Evolutionary conservation across 1,140 invertebrate genomes (phyloP).

Genomic region (Drosophila asahinai): DNA sequence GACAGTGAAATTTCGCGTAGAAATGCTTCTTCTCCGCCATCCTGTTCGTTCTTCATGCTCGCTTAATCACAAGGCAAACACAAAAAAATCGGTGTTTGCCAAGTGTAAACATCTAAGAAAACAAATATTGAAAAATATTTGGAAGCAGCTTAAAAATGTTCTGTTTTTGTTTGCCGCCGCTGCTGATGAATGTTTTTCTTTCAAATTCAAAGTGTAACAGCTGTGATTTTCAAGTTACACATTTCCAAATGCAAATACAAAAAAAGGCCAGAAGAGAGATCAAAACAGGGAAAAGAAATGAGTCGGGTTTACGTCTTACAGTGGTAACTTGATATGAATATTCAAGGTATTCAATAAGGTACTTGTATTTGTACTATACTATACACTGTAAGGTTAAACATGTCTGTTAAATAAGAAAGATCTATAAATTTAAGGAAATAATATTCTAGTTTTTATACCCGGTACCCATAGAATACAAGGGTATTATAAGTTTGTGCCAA

Average conservation of each 20-base stretch:
- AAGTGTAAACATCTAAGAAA: conserved; percentile 64
- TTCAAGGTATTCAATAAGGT: not conserved
- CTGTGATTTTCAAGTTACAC: conserved; percentile 31
- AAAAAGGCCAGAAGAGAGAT: not conserved
- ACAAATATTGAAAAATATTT: conserved; percentile 69
- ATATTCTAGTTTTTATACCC: too few species aligned
- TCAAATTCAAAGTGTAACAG: conserved; percentile 35
- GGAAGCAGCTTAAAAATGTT: conserved; percentile 32
- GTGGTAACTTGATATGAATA: not conserved
- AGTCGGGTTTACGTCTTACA: conserved; percentile 25
- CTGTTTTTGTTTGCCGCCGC: conserved; percentile 17
- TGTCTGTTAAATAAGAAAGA: not conserved
- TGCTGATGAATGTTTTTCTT: conserved; percentile 48
- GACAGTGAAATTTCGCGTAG: conserved; percentile 51
- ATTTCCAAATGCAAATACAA: conserved; percentile 37
- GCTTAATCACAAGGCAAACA: conserved; percentile 64
- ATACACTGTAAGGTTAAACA: too few species aligned
- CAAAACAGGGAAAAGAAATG: conserved; percentile 13
- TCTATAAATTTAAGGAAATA: too few species aligned
- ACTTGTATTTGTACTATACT: too few species aligned
- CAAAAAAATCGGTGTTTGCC: conserved; percentile 47
- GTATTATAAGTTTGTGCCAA: too few species aligned
- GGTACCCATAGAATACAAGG: too few species aligned
- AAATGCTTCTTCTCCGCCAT: conserved; percentile 29
- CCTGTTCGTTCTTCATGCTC: conserved; percentile 20